Conservation (phyloP, 2,797 vertebrate species). For the Microctenopoma stevenorrisi region DNA sequence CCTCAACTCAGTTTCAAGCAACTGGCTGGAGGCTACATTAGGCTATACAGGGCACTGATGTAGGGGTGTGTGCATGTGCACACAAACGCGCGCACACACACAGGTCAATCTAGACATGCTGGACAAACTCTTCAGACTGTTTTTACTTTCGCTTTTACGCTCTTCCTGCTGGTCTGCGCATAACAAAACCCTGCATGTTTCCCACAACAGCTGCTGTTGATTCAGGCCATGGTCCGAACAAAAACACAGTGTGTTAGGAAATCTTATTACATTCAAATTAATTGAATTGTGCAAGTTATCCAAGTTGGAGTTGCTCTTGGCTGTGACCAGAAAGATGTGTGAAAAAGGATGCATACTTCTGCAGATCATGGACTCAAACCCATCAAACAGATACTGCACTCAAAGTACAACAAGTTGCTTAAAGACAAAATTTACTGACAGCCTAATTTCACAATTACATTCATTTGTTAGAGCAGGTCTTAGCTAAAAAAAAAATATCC, state of each 20-base stretch:
- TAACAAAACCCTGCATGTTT: background rate
- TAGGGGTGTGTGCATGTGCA: too few species aligned
- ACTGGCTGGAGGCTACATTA: background rate
- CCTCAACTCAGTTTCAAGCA: conserved; percentile 10
- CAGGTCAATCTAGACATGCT: too few species aligned
- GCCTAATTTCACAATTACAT: too few species aligned
- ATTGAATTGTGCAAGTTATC: background rate
- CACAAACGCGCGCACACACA: too few species aligned
- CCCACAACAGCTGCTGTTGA: background rate
- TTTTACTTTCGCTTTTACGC: too few species aligned
- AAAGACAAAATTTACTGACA: background rate
- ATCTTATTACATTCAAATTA: background rate
- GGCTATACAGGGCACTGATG: too few species aligned
- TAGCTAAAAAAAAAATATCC: too few species aligned
- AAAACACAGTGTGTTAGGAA: background rate
- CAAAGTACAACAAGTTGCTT: background rate
- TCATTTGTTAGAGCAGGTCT: too few species aligned
- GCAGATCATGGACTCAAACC: too few species aligned
- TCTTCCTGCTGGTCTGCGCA: too few species aligned
- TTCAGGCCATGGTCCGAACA: background rate
- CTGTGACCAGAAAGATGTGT: background rate
- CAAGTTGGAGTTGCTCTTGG: background rate
- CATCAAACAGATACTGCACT: background rate
- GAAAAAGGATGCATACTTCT: background rate
- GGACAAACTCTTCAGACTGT: too few species aligned